Evolutionary conservation across 2,888 invertebrate genomes (phyloP).

Genomic region (Mythimna pallens): DNA sequence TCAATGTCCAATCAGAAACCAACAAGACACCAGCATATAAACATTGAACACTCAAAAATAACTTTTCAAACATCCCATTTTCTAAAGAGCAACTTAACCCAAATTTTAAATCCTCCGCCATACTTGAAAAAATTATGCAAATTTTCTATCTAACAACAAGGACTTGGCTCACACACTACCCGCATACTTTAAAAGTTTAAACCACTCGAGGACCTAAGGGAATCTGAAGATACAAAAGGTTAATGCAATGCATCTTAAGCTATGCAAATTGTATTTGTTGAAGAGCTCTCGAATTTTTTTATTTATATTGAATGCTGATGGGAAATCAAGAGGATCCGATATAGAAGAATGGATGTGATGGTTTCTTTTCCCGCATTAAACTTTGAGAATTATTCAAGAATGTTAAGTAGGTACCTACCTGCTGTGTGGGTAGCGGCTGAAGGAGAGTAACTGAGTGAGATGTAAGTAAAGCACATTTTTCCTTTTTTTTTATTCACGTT

Average conservation of each 20-base stretch:
- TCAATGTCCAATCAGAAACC: neutral
- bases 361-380: slow-evolving; percentile 47
- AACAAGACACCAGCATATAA: slow-evolving; percentile 34
- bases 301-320: slow-evolving; percentile 55
- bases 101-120: slow-evolving; percentile 52
- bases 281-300: slow-evolving; percentile 61
- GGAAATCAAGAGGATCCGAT: slow-evolving; percentile 55
- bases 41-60: neutral
- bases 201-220: slow-evolving; percentile 56
- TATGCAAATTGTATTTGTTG: slow-evolving; percentile 64
- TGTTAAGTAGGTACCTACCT: neutral
- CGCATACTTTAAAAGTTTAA: slow-evolving; percentile 78
- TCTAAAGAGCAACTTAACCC: slow-evolving; percentile 59
- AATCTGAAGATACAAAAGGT: slow-evolving; percentile 59
- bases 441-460: neutral
- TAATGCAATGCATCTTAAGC: slow-evolving; percentile 59
- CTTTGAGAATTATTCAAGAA: slow-evolving; percentile 14
- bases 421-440: neutral
- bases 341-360: slow-evolving; percentile 19
- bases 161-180: slow-evolving; percentile 76
- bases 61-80: slow-evolving; percentile 2
- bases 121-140: slow-evolving; percentile 72
- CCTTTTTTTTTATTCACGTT: neutral
- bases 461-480: neutral
- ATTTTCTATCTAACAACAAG: slow-evolving; percentile 70